phyloP scores from a whole-genome alignment of 2,113 vertebrate species.

The Macquaria ambigua region DNA sequence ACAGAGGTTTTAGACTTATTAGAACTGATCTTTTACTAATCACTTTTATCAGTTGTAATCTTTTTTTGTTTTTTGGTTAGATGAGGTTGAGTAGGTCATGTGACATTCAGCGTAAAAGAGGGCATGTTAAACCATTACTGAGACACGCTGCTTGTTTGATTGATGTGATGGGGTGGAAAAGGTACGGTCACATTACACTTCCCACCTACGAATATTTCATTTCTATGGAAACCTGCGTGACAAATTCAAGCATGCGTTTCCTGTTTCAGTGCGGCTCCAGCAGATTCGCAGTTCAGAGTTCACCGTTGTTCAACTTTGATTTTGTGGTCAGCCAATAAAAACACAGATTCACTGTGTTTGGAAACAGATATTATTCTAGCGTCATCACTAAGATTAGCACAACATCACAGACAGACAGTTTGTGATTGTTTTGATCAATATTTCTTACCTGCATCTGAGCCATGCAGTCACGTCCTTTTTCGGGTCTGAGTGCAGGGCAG shows the following conservation, averaged over 20 bases:
- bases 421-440: neutral
- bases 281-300: neutral
- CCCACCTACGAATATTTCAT: neutral
- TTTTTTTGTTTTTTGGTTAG: neutral
- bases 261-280: neutral
- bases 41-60: no score
- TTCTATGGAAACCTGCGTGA: neutral
- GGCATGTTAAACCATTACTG: neutral
- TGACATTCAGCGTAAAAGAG: neutral
- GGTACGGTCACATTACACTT: neutral
- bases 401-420: neutral
- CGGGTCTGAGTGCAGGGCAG: neutral
- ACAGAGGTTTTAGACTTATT: no score
- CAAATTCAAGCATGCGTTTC: neutral
- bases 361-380: neutral
- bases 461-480: neutral
- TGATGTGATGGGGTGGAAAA: neutral
- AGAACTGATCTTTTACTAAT: no score
- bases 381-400: no score
- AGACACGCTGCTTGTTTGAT: neutral
- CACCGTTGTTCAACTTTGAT: neutral
- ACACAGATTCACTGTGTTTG: neutral
- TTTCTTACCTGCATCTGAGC: neutral
- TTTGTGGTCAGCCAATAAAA: no score
- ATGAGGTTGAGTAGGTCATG: no score